A percentile compares a stretch with the other conserved stretches of the same genome.
These are phyloP conservation scores for Drosophila ohnishii DNA, from an alignment of 1,140 invertebrate genomes.

Conservation along the genomic window DNA sequence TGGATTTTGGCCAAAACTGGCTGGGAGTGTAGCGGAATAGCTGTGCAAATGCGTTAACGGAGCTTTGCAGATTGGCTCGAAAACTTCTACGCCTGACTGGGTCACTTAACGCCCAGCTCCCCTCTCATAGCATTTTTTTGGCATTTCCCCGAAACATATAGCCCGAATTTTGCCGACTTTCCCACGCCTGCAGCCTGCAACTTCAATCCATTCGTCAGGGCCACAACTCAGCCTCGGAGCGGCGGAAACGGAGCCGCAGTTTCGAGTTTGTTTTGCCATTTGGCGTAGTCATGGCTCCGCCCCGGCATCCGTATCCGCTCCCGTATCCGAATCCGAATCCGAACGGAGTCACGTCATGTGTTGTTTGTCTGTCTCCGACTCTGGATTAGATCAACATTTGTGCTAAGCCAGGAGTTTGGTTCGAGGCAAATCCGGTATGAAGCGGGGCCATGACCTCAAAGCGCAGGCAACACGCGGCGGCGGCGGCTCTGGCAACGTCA, in stretches of 20 bases:
- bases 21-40: conserved; percentile 12
- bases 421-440: background rate
- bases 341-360: conserved; percentile 52
- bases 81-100: conserved; percentile 25
- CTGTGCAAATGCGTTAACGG: conserved; percentile 52
- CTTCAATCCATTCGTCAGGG: conserved; percentile 56
- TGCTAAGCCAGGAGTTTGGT: conserved; percentile 46
- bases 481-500: conserved; percentile 56
- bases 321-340: conserved; percentile 6
- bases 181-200: conserved; percentile 50
- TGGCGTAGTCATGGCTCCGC: conserved; percentile 63
- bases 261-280: conserved; percentile 67
- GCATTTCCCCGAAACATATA: conserved; percentile 4
- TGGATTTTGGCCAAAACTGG: conserved; percentile 13
- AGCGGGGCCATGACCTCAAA: conserved; percentile 56
- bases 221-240: conserved; percentile 17
- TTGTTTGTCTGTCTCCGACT: conserved; percentile 54
- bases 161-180: conserved; percentile 1
- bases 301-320: conserved; percentile 38
- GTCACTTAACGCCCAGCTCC: conserved; percentile 32
- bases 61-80: conserved; percentile 20
- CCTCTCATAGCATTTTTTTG: no score
- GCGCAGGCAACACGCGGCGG: conserved; percentile 40
- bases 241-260: conserved; percentile 42
- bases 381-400: conserved; percentile 77